Evolutionary conservation across 2,888 invertebrate species (phyloP).

Genomic region (Heliconius erato): DNA sequence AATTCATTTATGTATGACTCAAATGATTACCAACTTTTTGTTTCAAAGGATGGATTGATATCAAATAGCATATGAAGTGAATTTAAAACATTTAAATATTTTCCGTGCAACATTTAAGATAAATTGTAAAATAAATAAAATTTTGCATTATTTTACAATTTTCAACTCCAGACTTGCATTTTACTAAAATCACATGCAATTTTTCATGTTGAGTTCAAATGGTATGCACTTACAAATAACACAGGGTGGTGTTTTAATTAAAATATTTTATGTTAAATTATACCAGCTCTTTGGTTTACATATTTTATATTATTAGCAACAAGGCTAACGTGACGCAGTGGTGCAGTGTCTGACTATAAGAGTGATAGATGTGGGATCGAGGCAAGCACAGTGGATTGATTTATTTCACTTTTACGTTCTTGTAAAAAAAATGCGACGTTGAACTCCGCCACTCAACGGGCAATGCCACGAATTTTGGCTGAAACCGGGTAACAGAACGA

Average conservation of each 20-base stretch:
- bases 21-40: background rate
- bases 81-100: background rate
- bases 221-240: conserved; percentile 5
- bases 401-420: background rate
- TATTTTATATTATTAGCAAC: background rate
- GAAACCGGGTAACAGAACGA: no score
- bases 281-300: background rate
- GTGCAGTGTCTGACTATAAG: background rate
- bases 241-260: conserved; percentile 7
- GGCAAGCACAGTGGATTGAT: background rate
- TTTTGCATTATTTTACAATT: background rate
- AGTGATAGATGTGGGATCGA: background rate
- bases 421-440: background rate
- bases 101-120: background rate
- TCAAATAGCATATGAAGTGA: background rate
- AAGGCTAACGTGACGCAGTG: background rate
- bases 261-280: conserved; percentile 9
- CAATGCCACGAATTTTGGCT: no score
- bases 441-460: background rate
- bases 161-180: background rate
- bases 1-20: no score
- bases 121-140: background rate
- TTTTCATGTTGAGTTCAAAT: conserved; percentile 5
- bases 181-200: background rate
- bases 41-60: background rate